Evolutionary conservation across 2,113 vertebrate species (phyloP), one percentile per base, ranked within the genome.

Genomic region (Aphyosemion australe): DNA sequence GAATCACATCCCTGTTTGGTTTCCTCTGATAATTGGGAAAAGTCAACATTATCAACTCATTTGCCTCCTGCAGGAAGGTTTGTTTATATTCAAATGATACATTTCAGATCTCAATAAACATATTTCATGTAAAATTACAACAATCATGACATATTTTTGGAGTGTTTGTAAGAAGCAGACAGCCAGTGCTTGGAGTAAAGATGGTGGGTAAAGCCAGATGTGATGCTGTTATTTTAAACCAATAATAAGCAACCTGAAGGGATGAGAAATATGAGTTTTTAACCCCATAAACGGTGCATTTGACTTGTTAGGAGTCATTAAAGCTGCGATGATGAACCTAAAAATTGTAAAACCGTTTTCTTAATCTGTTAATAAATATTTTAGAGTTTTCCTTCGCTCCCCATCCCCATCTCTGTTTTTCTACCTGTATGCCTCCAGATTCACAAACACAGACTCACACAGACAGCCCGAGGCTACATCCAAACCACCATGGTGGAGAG

Each of bases 381-480:
- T 80, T 37, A 57, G 43, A 15, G 53, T 48, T 37, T 75, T 78
- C 49, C 61, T 74, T 76, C 63, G 26, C 53, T 61, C 32, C 41
- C 11, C 54, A 37, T 49, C 26, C 62, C 50, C 19, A 31, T 1
- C 19, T 66, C 41, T 41, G 31, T 59, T 75, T 53, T 75, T 56
- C 51, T 41, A 60, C 55, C 51, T 60, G 68, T 50, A 51, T 53
- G 65, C 61, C 47, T 74, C 26, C 54, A 76, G 46, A 85, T 72
- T 72, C 73, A 46, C 78, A 68, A 65, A 74, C 69, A 65, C 60
- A 63, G 59, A 65, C 41, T 18, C 52, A 52, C 61, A 34, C 62
- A 73, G 48, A 70, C 26, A 74, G 70, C 84, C 85, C 9, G 39
- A 60, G 84, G 87, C 82, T 69, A 82, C 41, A 82, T 80, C 77